Conservation (phyloP, 2,113 vertebrate genomes). For the Martes martes region DNA sequence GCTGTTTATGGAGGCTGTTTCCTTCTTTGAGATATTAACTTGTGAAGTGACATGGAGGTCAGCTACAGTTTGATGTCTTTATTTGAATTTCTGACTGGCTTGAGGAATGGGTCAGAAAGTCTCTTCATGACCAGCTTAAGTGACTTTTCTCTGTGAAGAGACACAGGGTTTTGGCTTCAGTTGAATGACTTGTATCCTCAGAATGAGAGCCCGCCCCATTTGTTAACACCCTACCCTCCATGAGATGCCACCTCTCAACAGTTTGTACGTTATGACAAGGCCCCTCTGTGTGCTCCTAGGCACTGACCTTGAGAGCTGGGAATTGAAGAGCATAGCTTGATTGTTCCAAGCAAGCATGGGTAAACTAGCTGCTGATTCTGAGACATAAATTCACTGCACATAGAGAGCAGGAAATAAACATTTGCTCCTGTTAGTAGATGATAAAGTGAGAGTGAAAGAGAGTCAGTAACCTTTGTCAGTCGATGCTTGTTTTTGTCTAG, state of each 20-base stretch:
- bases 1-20: not conserved
- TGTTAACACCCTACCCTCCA: no score
- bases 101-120: not conserved
- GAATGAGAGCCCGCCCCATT: not conserved
- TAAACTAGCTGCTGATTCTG: not conserved
- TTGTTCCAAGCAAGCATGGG: not conserved
- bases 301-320: not conserved
- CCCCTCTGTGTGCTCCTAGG: not conserved
- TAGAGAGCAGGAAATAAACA: not conserved
- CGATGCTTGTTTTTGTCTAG: not conserved
- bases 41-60: not conserved
- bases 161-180: not conserved
- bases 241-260: not conserved
- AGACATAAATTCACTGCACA: not conserved
- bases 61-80: not conserved
- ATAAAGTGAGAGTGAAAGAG: not conserved
- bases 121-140: not conserved
- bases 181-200: not conserved
- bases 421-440: not conserved
- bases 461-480: not conserved
- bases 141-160: not conserved
- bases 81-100: not conserved
- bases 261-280: fast-evolving
- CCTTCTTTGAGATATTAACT: not conserved
- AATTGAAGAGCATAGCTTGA: not conserved